Evolutionary conservation across 1,140 invertebrate species (phyloP).

Genomic region (Diorhabda sublineata): DNA sequence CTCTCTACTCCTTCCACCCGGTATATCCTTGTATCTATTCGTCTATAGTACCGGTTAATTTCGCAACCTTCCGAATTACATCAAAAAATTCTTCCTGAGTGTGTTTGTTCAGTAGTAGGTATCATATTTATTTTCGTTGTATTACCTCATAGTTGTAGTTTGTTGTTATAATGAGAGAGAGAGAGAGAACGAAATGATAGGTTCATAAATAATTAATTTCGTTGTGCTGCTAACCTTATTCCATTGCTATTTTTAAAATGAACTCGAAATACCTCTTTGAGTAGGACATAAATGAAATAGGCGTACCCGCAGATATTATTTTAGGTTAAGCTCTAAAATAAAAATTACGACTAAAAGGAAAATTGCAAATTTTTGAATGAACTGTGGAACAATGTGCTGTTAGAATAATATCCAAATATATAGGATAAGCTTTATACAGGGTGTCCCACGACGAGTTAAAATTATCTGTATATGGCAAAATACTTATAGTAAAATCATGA

Average conservation of each 20-base stretch:
- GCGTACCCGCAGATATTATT: no score
- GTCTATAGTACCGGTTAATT: not conserved
- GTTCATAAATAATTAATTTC: slow-evolving; percentile 10
- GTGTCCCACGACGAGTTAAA: no score
- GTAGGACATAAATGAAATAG: not conserved
- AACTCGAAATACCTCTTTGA: slow-evolving; percentile 2
- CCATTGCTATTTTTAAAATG: slow-evolving; percentile 14
- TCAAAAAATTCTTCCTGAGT: slow-evolving; percentile 15
- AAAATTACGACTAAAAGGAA: no score
- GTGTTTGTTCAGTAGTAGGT: slow-evolving; percentile 5
- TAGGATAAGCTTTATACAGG: no score
- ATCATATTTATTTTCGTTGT: slow-evolving; percentile 19
- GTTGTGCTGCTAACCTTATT: slow-evolving; percentile 16
- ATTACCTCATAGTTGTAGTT: slow-evolving; percentile 20
- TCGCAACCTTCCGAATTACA: not conserved
- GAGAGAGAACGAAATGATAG: not conserved
- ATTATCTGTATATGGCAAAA: no score
- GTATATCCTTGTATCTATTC: no score
- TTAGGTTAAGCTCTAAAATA: no score
- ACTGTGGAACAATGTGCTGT: no score
- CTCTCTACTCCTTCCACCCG: no score
- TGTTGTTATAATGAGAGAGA: slow-evolving; percentile 1
- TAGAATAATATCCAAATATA: no score
- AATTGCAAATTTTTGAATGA: no score
- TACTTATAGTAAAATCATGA: no score